These are phyloP conservation scores for Monopterus albus DNA, from an alignment of 2,113 vertebrate species.

Conservation along the genomic window DNA sequence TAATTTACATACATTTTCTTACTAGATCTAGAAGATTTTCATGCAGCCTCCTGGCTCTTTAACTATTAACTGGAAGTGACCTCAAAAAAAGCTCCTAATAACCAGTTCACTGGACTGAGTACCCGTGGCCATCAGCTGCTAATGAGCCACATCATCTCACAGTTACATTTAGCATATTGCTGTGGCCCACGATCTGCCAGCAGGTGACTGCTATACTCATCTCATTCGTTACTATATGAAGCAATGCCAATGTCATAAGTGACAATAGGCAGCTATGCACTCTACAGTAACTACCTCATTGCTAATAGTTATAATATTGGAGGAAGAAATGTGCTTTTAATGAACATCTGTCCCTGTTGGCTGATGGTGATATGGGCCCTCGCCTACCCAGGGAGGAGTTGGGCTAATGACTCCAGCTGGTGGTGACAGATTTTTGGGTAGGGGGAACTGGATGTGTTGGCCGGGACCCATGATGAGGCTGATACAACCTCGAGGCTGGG, in stretches of 20 bases:
- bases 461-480: conserved; percentile 23
- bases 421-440: conserved; percentile 70
- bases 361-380: conserved; percentile 44
- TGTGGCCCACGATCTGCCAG: conserved; percentile 38
- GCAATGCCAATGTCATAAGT: conserved; percentile 38
- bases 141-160: conserved; percentile 54
- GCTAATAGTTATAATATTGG: conserved; percentile 65
- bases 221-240: conserved; percentile 30
- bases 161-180: conserved; percentile 46
- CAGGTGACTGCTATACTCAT: conserved; percentile 40
- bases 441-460: conserved; percentile 40
- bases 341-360: conserved; percentile 75
- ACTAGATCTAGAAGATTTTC: conserved; percentile 9
- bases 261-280: conserved; percentile 45
- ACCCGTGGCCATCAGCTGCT: conserved; percentile 26
- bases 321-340: conserved; percentile 73
- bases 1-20: too few species aligned
- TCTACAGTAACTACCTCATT: conserved; percentile 21
- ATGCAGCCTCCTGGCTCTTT: conserved; percentile 16
- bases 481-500: conserved; percentile 48
- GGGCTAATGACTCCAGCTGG: conserved; percentile 75
- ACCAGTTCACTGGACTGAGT: conserved; percentile 27
- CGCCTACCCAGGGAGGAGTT: conserved; percentile 54
- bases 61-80: conserved; percentile 22
- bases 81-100: conserved; percentile 9